Evolutionary conservation across 2,113 vertebrate genomes (phyloP).

Genomic region (Poeciliopsis retropinna): DNA sequence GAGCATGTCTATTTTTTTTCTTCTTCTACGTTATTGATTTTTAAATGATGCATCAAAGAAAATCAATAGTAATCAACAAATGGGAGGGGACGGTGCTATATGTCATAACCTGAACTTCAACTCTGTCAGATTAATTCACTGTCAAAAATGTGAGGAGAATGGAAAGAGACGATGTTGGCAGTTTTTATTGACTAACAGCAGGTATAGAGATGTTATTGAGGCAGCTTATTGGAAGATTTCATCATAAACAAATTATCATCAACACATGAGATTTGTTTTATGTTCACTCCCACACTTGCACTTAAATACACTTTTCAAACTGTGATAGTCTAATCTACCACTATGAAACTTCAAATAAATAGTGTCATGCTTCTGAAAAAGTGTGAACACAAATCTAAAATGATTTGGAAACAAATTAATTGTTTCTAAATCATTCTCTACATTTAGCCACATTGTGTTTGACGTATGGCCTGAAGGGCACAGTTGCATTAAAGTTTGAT

Average conservation of each 20-base stretch:
- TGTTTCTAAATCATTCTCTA: too few species aligned
- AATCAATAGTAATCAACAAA: conserved; percentile 99
- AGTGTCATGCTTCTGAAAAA: too few species aligned
- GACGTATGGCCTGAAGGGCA: too few species aligned
- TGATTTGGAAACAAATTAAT: too few species aligned
- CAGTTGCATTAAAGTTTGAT: too few species aligned
- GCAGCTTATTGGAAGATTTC: conserved; percentile 36
- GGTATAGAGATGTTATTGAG: conserved; percentile 72
- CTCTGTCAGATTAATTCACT: conserved; percentile 87
- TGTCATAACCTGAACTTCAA: conserved; percentile 84
- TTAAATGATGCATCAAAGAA: conserved; percentile 98
- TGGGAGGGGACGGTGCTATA: conserved; percentile 84
- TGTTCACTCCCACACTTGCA: too few species aligned
- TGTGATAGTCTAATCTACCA: too few species aligned
- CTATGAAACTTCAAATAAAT: too few species aligned
- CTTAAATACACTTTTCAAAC: too few species aligned
- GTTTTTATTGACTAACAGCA: conserved; percentile 1
- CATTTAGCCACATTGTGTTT: too few species aligned
- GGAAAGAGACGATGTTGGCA: conserved; percentile 46
- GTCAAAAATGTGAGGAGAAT: conserved; percentile 77
- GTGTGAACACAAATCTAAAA: too few species aligned
- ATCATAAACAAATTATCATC: conserved; percentile 1
- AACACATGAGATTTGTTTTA: not conserved
- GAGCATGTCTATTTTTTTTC: conserved; percentile 89
- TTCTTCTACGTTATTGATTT: conserved; percentile 92